Evolutionary conservation across 2,113 vertebrate species (phyloP).

Genomic region (Tachycineta bicolor): DNA sequence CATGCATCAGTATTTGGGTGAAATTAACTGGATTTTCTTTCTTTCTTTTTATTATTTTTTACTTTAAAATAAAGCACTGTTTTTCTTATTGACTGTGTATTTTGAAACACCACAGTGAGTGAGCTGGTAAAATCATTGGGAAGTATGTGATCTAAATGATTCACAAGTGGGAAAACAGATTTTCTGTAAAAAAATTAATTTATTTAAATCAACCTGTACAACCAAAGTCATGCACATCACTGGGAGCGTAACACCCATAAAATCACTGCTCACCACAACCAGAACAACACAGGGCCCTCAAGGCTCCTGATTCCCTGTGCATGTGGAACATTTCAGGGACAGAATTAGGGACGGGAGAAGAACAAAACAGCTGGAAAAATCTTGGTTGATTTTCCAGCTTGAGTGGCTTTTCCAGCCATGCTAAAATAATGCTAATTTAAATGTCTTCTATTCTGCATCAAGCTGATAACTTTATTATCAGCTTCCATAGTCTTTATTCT

Average conservation of each 20-base stretch:
- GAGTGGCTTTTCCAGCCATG: not conserved
- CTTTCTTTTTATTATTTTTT: too few species aligned
- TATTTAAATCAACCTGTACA: not conserved
- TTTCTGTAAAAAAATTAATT: not conserved
- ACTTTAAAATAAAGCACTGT: not conserved
- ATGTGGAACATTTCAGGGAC: not conserved
- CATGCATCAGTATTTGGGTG: not conserved
- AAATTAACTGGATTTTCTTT: too few species aligned
- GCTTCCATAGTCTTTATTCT: not conserved
- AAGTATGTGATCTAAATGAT: not conserved
- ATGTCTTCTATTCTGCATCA: not conserved
- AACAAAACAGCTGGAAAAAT: not conserved
- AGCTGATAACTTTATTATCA: not conserved
- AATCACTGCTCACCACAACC: not conserved
- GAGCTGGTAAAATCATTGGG: not conserved
- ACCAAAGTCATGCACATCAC: not conserved
- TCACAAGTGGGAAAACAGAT: not conserved
- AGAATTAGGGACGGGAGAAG: not conserved
- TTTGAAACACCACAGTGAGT: not conserved
- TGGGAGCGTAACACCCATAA: not conserved
- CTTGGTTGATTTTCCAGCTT: not conserved
- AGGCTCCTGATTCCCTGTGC: not conserved
- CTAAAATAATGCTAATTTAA: not conserved
- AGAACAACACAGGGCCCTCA: not conserved
- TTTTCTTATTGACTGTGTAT: not conserved